Evolutionary conservation across 2,113 vertebrate genomes (phyloP), one percentile per base, ranked within the genome.

Genomic region (Ranitomeya variabilis): DNA sequence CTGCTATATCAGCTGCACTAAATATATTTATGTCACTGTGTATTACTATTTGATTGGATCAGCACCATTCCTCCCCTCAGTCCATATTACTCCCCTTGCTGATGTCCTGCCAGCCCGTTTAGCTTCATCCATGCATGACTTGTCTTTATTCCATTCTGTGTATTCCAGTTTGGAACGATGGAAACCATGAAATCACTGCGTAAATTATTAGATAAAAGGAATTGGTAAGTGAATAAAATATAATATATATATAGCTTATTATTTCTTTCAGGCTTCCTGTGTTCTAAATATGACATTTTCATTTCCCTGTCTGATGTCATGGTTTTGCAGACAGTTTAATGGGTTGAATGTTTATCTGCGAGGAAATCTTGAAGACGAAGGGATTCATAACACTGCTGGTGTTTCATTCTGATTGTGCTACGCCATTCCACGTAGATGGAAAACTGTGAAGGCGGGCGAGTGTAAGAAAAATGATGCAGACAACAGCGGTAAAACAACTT

Each of bases 281-380:
- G 92, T 91, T 91, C 92, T 89, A 86, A 93, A 92, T 16, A 79
- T 87, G 89, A 89, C 91, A 90, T 92, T 92, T 94, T 94, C 93
- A 92, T 93, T 93, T 91, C 92, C 93, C 82, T 91, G 91, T 93
- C 90, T 95, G 95, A 96, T 96, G 95, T 93, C 95, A 95, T 96
- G 95, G 95, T 93, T 95, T 93, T 93, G 93, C 90, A 90, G 92
- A 90, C 93, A 92, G 11, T 92, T 81, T 90, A 91, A 92, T 90
- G 87, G 92, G 7, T 92, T 80, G 90, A 91, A 92, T 90, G 83
- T 90, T 92, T 95, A 94, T 94, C 94, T 93, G 92, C 90, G 91
- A 95, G 94, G 94, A 95, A 94, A 95, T 95, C 93, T 93, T 89
- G 90, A 94, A 94, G 91, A 89, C 93, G 91, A 86, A 91, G 91